Base-by-base conservation (phyloP, 2,113 vertebrate genomes). In the Cyphomyrus plagiostoma region DNA sequence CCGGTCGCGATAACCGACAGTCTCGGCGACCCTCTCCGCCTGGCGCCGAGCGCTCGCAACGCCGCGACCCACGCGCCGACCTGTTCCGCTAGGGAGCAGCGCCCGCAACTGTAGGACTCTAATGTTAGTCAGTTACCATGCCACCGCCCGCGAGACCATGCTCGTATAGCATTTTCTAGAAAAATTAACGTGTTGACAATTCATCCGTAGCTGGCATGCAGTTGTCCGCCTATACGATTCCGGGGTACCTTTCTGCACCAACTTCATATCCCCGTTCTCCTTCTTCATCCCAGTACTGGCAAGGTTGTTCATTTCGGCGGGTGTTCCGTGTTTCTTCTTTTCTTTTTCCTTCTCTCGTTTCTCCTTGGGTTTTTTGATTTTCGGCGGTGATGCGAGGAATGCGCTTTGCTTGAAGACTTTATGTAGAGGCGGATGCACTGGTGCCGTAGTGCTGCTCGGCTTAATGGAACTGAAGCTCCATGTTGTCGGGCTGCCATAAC, bases 341-440 rank as follows among this genome's bases (percentile, higher is more conserved):
- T 97, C 96, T 94, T 96, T 96, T 90, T 97, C 97, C 95, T 95
- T 96, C 88, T 97, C 97, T 11, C 97, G 95, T 88, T 96, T 97
- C 45, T 98, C 97, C 90, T 97, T 97, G 19, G 96, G 94, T 94
- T 95, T 95, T 90, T 96, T 97, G 48, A 94, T 94, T 95, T 97
- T 97, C 84, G 92, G 93, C 26, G 91, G 93, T 52, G 93, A 93
- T 0, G 95, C 94, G 45, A 95, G 93, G 91, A 96, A 96, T 93
- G 96, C 96, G 96, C 95, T 96, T 93, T 96, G 96, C 93, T 82
- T 93, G 94, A 92, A 97, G 89, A 91, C 96, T 89, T 94, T 96
- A 92, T 90, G 93, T 77, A 91, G 95, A 91, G 92, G 95, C 70
- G 88, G 91, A 92, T 45, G 89, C 49, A 10, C 86, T 19, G 92